These are phyloP conservation scores for Simalia tracyae DNA, from an alignment of 2,797 vertebrate species.

Conservation along the genomic window DNA sequence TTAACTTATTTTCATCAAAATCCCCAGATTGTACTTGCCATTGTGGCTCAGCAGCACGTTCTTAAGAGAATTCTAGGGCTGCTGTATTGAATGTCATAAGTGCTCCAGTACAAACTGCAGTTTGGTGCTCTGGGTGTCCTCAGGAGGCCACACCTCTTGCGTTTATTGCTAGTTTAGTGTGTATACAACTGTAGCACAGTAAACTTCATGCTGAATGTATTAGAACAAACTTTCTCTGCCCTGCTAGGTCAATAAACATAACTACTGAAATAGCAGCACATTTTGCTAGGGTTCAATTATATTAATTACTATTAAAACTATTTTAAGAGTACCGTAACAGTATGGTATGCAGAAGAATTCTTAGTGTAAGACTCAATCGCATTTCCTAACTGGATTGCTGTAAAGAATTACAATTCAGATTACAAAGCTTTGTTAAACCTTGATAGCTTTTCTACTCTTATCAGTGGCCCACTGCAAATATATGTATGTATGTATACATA, in stretches of 20 bases:
- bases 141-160: neutral
- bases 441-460: neutral
- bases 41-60: neutral
- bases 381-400: neutral
- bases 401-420: neutral
- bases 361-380: neutral
- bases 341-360: neutral
- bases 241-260: neutral
- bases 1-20: neutral
- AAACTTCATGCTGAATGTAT: neutral
- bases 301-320: neutral
- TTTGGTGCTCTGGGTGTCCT: neutral
- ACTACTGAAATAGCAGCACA: neutral
- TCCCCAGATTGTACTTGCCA: neutral
- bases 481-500: too few relatives aligned
- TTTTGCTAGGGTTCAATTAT: constrained; percentile 7
- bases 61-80: neutral
- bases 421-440: neutral
- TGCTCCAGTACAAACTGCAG: neutral
- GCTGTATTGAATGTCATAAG: neutral
- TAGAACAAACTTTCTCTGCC: neutral
- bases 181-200: neutral
- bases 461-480: neutral
- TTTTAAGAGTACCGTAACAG: neutral
- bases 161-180: neutral